Percentiles rank a stretch among this genome's conserved stretches.
Conservation (phyloP, 2,888 invertebrate genomes). For the Agonopterix arenella region DNA sequence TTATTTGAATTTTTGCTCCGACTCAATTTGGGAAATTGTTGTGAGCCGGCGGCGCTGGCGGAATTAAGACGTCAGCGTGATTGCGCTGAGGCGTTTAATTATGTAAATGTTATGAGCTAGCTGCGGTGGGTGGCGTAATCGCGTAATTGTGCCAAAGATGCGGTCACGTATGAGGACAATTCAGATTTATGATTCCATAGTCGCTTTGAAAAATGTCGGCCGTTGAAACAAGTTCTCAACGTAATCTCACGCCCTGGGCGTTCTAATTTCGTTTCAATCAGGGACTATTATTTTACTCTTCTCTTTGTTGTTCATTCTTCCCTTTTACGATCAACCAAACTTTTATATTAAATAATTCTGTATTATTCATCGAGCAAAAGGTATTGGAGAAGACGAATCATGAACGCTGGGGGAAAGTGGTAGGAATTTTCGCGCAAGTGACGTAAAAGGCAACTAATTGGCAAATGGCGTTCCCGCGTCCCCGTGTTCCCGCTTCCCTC, state of each 20-base stretch:
- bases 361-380: too few relatives aligned
- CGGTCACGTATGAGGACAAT: conserved; percentile 61
- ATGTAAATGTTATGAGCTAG: conserved; percentile 73
- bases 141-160: conserved; percentile 50
- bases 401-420: too few relatives aligned
- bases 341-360: too few relatives aligned
- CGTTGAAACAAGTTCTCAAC: not conserved
- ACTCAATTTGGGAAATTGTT: conserved; percentile 76
- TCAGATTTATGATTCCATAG: conserved; percentile 48
- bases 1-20: conserved; percentile 75
- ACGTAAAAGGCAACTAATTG: too few relatives aligned
- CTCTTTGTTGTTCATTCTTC: not conserved
- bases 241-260: conserved; percentile 8
- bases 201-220: conserved; percentile 21
- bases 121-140: conserved; percentile 61
- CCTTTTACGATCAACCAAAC: too few relatives aligned
- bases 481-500: too few relatives aligned
- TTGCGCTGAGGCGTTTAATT: conserved; percentile 73
- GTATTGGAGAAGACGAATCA: too few relatives aligned
- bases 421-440: too few relatives aligned
- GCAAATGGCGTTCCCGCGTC: too few relatives aligned
- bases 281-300: not conserved
- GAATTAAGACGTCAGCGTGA: conserved; percentile 76
- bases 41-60: conserved; percentile 65
- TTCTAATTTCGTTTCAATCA: conserved; percentile 5